phyloP scores from a whole-genome alignment of 1,140 invertebrate species.

The Octopus bimaculoides region DNA sequence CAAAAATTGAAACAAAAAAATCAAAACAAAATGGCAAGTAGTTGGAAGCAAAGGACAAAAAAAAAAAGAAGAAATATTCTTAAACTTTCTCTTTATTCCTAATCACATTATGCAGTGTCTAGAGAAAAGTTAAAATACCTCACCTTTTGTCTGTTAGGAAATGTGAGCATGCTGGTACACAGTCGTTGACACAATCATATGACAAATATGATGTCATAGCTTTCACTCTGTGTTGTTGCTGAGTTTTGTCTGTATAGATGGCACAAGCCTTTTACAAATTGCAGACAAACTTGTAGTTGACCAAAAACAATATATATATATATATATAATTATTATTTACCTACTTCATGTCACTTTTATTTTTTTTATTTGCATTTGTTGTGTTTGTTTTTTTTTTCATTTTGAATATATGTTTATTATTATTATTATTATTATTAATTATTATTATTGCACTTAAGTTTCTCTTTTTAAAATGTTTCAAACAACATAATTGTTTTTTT shows the following conservation, averaged over 20 bases:
- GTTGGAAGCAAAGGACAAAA: too few relatives aligned
- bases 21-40: too few relatives aligned
- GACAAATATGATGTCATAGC: background rate
- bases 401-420: background rate
- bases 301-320: background rate
- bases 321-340: background rate
- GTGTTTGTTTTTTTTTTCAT: background rate
- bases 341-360: conserved; percentile 4
- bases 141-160: conserved; percentile 5
- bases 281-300: background rate
- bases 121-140: conserved; percentile 8
- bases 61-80: too few relatives aligned
- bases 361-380: background rate
- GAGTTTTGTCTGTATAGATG: background rate
- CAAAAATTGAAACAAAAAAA: too few relatives aligned
- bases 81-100: too few relatives aligned
- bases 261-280: too few relatives aligned
- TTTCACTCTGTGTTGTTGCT: background rate
- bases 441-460: background rate
- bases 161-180: conserved; percentile 8
- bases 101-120: background rate
- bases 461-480: background rate
- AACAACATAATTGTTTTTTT: background rate
- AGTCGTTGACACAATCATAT: background rate
- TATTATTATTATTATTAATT: background rate